phyloP scores from a whole-genome alignment of 2,113 vertebrate species.

The Taxidea taxus region DNA sequence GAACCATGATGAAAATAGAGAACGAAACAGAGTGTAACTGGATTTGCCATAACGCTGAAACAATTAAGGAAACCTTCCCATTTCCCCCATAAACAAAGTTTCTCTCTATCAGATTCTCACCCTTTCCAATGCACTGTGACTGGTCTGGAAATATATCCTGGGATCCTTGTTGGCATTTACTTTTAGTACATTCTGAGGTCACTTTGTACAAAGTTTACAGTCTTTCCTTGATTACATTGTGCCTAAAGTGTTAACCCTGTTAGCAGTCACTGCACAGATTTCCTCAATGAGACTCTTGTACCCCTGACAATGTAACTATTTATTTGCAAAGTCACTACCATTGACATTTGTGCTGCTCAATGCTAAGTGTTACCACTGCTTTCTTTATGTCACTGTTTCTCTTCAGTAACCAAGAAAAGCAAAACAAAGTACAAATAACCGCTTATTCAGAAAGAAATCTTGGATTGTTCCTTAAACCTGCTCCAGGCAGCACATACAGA shows the following conservation, averaged over 20 bases:
- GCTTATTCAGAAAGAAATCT: slow-evolving; percentile 76
- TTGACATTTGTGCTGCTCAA: slow-evolving; percentile 31
- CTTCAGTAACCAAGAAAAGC: slow-evolving; percentile 72
- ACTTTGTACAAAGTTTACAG: slow-evolving; percentile 10
- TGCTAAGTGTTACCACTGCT: slow-evolving; percentile 40
- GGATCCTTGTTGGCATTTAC: neutral
- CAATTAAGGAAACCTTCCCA: neutral
- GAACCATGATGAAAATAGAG: slow-evolving; percentile 4
- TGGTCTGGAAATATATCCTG: neutral
- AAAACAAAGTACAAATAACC: slow-evolving; percentile 76
- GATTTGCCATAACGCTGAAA: neutral
- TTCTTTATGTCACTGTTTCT: slow-evolving; percentile 73
- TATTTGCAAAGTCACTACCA: slow-evolving; percentile 44
- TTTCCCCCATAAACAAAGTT: slow-evolving; percentile 8
- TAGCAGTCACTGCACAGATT: slow-evolving; percentile 31
- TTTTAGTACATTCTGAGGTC: neutral
- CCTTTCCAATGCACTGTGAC: neutral
- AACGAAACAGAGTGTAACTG: slow-evolving; percentile 18
- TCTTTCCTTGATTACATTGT: slow-evolving; percentile 45
- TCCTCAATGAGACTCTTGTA: slow-evolving; percentile 64
- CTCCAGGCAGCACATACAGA: slow-evolving; percentile 64
- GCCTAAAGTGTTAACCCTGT: slow-evolving; percentile 48
- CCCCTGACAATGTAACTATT: slow-evolving; percentile 57
- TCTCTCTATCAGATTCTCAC: neutral
- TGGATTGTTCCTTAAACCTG: slow-evolving; percentile 74